Evolutionary conservation across 2,888 invertebrate species (phyloP), one percentile per base, ranked within the genome.

Genomic region (Gandaritis pyraliata): DNA sequence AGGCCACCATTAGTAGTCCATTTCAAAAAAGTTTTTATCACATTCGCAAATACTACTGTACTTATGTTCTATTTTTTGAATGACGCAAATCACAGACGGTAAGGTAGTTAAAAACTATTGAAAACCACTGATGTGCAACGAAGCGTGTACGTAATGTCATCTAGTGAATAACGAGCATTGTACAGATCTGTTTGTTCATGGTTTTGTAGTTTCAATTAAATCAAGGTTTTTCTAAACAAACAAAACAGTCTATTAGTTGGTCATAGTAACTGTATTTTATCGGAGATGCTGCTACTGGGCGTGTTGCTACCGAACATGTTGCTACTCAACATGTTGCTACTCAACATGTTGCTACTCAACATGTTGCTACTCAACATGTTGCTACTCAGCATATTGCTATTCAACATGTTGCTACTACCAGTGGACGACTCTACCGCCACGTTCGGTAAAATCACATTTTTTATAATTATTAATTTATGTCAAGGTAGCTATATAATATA

Each of bases 31-130:
- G 41, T 7, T 33, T 33, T 49, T 39, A n/a, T 36, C 39, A 49
- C 33, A 45, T 48, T 49, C 15, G 56, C 41, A 59, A 59, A 64
- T 55, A 23, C 48, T 41, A 54, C 56, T 54, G 59, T 55, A 23
- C 48, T 41, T 57, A 58, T 54, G 59, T 38, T 64, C 64, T 62
- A 65, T 70, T 69, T 72, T 76, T 71, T 65, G 62, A 71, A 69
- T 85, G 86, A 87, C 85, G 86, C 75, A 80, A 83, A 80, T 76
- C 64, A 63, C 62, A 65, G 55, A 68, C 81, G 86, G 84, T 86
- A 85, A 81, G 23, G 1, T 6, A 56, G 56, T 69, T 67, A 77
- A 78, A 77, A 68, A 72, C 65, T 64, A 81, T 81, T 80, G 78
- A 71, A 78, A 79, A 62, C 66, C 67, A 72, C 68, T 84, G 80